These are phyloP conservation scores for Amphimedon queenslandica DNA, from an alignment of 37 sponge, comb jelly and placozoan genomes.

Conservation along the genomic window DNA sequence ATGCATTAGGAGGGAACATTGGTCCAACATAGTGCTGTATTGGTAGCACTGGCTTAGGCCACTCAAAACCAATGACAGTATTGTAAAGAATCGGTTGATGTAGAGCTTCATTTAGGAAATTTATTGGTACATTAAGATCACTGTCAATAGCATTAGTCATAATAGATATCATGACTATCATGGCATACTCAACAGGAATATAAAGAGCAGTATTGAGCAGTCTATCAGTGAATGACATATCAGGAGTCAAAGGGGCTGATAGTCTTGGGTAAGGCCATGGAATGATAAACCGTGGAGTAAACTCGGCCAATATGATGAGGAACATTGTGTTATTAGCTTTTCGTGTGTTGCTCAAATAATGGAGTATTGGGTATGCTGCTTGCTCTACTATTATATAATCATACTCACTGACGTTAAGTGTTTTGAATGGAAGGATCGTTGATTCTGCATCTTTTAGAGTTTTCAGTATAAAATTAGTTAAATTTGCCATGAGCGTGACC, in stretches of 20 bases:
- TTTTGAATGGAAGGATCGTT: too few relatives aligned
- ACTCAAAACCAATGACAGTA: conserved; percentile 28
- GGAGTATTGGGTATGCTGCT: not conserved
- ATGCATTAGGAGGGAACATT: not conserved
- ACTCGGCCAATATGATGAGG: too few relatives aligned
- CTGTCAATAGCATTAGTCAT: not conserved
- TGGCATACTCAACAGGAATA: not conserved
- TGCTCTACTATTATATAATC: conserved; percentile 13
- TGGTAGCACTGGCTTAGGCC: conserved; percentile 2
- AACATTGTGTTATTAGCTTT: not conserved
- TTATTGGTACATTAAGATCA: too few relatives aligned
- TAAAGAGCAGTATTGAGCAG: not conserved
- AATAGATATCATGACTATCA: too few relatives aligned
- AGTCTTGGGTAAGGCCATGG: not conserved
- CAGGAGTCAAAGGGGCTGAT: not conserved
- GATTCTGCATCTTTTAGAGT: too few relatives aligned
- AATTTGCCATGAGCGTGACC: too few relatives aligned
- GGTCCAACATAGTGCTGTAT: conserved; percentile 28
- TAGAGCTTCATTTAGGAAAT: not conserved
- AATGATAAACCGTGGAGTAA: not conserved
- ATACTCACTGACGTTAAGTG: too few relatives aligned
- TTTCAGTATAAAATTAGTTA: too few relatives aligned
- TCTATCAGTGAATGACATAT: not conserved
- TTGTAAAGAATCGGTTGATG: conserved; percentile 2
- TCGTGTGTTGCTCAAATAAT: not conserved